phyloP scores from a whole-genome alignment of 2,888 invertebrate species.

The Athalia cordata region DNA sequence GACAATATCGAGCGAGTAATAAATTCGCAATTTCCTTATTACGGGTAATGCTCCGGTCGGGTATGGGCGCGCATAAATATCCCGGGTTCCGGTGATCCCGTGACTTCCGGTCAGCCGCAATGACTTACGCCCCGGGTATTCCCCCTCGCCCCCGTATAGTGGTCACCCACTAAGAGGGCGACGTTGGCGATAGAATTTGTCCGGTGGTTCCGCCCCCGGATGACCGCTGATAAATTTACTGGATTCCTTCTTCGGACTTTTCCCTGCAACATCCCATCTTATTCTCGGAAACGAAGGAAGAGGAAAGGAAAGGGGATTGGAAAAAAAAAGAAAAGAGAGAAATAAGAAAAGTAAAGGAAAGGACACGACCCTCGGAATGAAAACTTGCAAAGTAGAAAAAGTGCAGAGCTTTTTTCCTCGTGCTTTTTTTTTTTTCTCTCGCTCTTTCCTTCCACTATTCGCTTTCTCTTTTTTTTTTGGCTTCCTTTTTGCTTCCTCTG shows the following conservation, averaged over 20 bases:
- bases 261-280: constrained; percentile 38
- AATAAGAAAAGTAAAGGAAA: background rate
- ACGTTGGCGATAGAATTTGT: constrained; percentile 72
- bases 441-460: constrained; percentile 49
- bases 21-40: constrained; percentile 74
- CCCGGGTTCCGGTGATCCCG: constrained; percentile 73
- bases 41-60: constrained; percentile 73
- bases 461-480: constrained; percentile 26
- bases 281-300: constrained; percentile 4
- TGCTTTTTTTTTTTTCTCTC: constrained; percentile 32
- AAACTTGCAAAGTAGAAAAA: constrained; percentile 44
- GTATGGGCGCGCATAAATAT: constrained; percentile 72
- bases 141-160: constrained; percentile 18
- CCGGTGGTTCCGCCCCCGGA: constrained; percentile 70
- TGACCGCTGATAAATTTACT: constrained; percentile 73
- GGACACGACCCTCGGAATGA: constrained; percentile 24
- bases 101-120: constrained; percentile 74
- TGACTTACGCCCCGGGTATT: constrained; percentile 69
- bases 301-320: background rate
- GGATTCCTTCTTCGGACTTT: constrained; percentile 59
- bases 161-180: constrained; percentile 57
- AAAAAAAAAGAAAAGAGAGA: too few species aligned
- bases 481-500: constrained; percentile 35
- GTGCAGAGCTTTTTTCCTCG: constrained; percentile 25
- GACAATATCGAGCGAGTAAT: constrained; percentile 71